Evolutionary conservation across 2,888 invertebrate species (phyloP).

Genomic region (Barypeithes pellucidus): DNA sequence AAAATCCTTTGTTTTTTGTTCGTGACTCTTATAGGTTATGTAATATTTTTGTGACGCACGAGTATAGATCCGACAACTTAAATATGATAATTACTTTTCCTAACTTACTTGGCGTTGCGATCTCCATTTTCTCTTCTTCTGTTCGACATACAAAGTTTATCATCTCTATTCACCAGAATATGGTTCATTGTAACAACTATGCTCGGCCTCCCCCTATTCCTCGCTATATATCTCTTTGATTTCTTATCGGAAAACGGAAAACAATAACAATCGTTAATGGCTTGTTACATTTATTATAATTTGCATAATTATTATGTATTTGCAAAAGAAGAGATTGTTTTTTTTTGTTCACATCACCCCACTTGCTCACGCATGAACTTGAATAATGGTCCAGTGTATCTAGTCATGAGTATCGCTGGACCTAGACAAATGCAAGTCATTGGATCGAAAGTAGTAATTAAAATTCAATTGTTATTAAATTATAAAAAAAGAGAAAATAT

Average conservation of each 20-base stretch:
- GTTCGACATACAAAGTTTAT: too few relatives aligned
- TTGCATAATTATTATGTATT: slow-evolving; percentile 23
- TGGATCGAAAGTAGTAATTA: background rate
- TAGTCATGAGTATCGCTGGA: slow-evolving; percentile 6
- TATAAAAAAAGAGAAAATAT: background rate
- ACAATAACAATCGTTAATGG: slow-evolving; percentile 30
- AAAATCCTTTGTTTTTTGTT: too few relatives aligned
- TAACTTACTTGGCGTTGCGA: too few relatives aligned
- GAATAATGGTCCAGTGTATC: slow-evolving; percentile 11
- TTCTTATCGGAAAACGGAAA: slow-evolving; percentile 42
- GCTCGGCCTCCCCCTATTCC: background rate
- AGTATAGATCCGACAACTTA: too few relatives aligned
- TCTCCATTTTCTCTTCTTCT: too few relatives aligned
- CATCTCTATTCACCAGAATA: too few relatives aligned
- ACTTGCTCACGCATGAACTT: slow-evolving; percentile 25
- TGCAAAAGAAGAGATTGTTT: slow-evolving; percentile 32
- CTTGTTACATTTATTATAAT: slow-evolving; percentile 29
- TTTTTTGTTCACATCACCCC: slow-evolving; percentile 37
- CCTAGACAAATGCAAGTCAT: slow-evolving; percentile 29
- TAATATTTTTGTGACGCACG: too few relatives aligned
- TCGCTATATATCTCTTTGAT: slow-evolving; percentile 18
- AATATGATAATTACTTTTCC: too few relatives aligned
- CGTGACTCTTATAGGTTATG: too few relatives aligned
- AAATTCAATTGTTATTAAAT: background rate
- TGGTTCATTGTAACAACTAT: too few relatives aligned